Base-by-base conservation (phyloP, 2,113 vertebrate species). In the Microcebus murinus region DNA sequence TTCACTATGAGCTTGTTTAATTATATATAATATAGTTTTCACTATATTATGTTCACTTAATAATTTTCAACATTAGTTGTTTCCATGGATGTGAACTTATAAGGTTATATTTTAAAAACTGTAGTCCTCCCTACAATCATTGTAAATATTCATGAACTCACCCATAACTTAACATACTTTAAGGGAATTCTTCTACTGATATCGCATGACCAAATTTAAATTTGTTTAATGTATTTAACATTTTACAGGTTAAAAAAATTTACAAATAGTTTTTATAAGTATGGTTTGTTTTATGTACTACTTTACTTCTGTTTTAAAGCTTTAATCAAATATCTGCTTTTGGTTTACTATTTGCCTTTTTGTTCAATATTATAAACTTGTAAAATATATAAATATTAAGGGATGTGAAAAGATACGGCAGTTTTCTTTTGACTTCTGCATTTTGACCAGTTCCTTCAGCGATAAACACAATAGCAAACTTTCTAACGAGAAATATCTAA, bases 101-200 rank as follows among this genome's bases (percentile, higher is more conserved):
- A 86, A 74, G 68, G 83, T 68, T 89, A 36, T 89, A 87, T 90
- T 95, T 96, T 65, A 88, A 81, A 82, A 95, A 55, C 70, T 48
- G 8, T 25, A 76, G 0, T 57, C 18, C 9, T 90, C 11, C 20
- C 10, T 45, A 59, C 21, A 88, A 34, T 20, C 36, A 63, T 63
- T 79, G 42, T 90, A 83, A 94, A 92, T 90, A 83, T 90, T 95
- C 57, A 77, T 82, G 84, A 90, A 94, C 27, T 92, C 34, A 90
- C 23, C 70, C n/a, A n/a, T 80, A 94, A 90, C 20, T 82, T 90
- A 82, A 18, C 27, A 83, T 50, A 68, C 55, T 87, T 87, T 71
- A 42, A 83, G 36, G 68, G 12, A 61, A 83, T 91, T 57, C 13
- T 90, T 90, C 87, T 84, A 79, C 57, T 73, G 39, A 17, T 36